These are phyloP conservation scores for Ligdia adustata DNA, from an alignment of 2,888 invertebrate species.

Conservation along the genomic window DNA sequence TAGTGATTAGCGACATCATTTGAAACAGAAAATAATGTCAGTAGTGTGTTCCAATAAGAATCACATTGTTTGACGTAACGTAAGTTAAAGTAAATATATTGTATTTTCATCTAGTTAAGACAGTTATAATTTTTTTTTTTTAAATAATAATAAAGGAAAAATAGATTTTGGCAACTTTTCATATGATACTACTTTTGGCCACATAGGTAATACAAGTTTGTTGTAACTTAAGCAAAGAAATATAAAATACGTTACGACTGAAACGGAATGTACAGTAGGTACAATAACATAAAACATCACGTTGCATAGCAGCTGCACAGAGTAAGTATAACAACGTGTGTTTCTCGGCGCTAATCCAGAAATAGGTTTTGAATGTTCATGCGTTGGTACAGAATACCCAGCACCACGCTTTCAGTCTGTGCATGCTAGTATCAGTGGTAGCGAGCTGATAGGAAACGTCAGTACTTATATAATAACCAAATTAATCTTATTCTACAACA, in stretches of 20 bases:
- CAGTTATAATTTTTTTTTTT: too few relatives aligned
- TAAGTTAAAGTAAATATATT: too few relatives aligned
- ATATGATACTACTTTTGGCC: too few relatives aligned
- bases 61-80: too few relatives aligned
- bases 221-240: background rate
- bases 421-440: slow-evolving; percentile 2
- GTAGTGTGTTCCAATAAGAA: too few relatives aligned
- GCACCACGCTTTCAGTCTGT: too few relatives aligned
- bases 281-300: slow-evolving; percentile 7
- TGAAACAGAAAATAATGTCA: too few relatives aligned
- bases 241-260: background rate
- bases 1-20: too few relatives aligned
- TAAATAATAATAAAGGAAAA: too few relatives aligned
- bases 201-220: too few relatives aligned
- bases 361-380: slow-evolving; percentile 7
- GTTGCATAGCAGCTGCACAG: slow-evolving; percentile 9
- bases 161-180: too few relatives aligned
- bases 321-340: background rate
- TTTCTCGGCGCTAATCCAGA: slow-evolving; percentile 10
- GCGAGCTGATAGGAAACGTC: slow-evolving; percentile 4
- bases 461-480: slow-evolving; percentile 12
- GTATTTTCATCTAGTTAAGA: too few relatives aligned
- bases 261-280: background rate
- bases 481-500: background rate
- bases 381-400: background rate